These are phyloP conservation scores for Pycnomerus fuliginosus DNA, from an alignment of 2,888 invertebrate genomes.

Conservation along the genomic window DNA sequence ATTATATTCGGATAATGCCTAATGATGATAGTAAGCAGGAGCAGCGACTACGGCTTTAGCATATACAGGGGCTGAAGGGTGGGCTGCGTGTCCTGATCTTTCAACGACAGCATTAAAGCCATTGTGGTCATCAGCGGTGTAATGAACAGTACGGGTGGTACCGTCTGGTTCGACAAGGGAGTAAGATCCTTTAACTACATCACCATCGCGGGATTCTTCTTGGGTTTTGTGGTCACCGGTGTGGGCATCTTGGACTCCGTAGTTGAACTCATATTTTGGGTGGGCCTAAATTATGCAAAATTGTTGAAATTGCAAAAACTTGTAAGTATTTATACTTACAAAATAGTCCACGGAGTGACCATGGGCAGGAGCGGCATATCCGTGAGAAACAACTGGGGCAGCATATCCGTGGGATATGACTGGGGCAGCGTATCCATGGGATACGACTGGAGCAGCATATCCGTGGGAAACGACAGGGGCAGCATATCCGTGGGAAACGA, in stretches of 20 bases:
- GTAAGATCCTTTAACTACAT: slow-evolving; percentile 55
- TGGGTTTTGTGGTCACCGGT: slow-evolving; percentile 55
- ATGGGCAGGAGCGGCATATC: background rate
- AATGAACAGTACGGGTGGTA: slow-evolving; percentile 58
- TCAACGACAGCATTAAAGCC: slow-evolving; percentile 52
- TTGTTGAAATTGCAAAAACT: no score
- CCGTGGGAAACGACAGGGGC: slow-evolving; percentile 4
- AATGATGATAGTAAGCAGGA: slow-evolving; percentile 4
- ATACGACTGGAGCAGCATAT: slow-evolving; percentile 16
- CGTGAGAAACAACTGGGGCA: slow-evolving; percentile 11
- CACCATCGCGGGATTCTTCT: slow-evolving; percentile 59
- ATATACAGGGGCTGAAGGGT: slow-evolving; percentile 44
- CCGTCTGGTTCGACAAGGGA: slow-evolving; percentile 58
- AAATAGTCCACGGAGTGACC: slow-evolving; percentile 1
- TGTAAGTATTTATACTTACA: slow-evolving; percentile 1
- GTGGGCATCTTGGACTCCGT: slow-evolving; percentile 62
- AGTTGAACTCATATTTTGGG: slow-evolving; percentile 66
- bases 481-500: background rate
- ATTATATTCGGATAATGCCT: no score
- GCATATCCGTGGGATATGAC: slow-evolving; percentile 10
- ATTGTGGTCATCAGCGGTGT: slow-evolving; percentile 58
- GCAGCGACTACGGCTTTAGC: slow-evolving; percentile 9
- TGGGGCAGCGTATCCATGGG: slow-evolving; percentile 4
- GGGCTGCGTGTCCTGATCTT: slow-evolving; percentile 57
- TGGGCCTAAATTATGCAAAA: slow-evolving; percentile 45